Percentiles rank a stretch among this genome's conserved stretches.
phyloP scores from a whole-genome alignment of 1,140 invertebrate genomes.

The Diabrotica undecimpunctata region DNA sequence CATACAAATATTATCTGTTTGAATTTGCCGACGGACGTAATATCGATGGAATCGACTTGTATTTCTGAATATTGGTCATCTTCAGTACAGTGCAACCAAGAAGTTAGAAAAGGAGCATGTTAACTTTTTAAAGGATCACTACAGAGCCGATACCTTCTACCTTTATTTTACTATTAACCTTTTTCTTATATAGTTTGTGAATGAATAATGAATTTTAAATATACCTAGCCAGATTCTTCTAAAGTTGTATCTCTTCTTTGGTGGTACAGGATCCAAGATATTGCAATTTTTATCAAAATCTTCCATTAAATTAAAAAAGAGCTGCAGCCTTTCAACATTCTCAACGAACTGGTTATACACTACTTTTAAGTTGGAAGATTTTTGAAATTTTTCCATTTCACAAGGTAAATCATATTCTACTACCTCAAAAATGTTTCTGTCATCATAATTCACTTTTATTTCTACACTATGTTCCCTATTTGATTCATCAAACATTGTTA shows the following conservation, averaged over 20 bases:
- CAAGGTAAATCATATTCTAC: conserved; percentile 31
- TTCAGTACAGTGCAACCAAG: too few relatives aligned
- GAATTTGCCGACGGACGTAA: too few relatives aligned
- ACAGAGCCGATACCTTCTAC: too few relatives aligned
- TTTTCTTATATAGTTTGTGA: too few relatives aligned
- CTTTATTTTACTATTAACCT: too few relatives aligned
- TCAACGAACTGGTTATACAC: conserved; percentile 34
- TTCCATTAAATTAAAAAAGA: conserved; percentile 50
- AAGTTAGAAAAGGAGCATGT: too few relatives aligned
- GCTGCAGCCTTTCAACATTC: conserved; percentile 38
- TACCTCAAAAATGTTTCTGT: conserved; percentile 31
- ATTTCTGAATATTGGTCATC: too few relatives aligned
- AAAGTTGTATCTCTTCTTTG: conserved; percentile 39
- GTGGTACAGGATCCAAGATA: conserved; percentile 50
- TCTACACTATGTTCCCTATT: conserved; percentile 30
- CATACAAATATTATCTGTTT: too few relatives aligned
- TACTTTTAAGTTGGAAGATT: conserved; percentile 25
- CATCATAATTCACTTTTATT: conserved; percentile 28
- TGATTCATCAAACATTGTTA: conserved; percentile 28
- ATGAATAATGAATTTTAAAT: too few relatives aligned
- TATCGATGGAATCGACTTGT: too few relatives aligned
- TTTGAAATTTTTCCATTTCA: conserved; percentile 19
- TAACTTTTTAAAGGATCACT: too few relatives aligned
- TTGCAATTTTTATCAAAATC: conserved; percentile 47
- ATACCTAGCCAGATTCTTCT: conserved; percentile 50